Base-by-base conservation (phyloP, 1,140 invertebrate species). In the Penaeus chinensis region DNA sequence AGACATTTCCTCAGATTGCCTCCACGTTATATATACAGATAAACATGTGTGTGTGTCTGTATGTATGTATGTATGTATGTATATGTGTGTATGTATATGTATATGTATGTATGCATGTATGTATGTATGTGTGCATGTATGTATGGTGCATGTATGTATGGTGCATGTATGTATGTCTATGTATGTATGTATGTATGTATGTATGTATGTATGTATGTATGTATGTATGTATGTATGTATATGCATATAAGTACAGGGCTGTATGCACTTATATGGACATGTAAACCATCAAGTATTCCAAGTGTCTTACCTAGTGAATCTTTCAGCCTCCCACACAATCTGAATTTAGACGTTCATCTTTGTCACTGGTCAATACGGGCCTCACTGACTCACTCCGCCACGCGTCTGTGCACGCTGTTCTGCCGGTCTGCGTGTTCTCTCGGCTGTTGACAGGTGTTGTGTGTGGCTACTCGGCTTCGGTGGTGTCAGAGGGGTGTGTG, bases 81-180 rank as follows among this genome's bases (percentile, higher is more conserved):
- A n/a, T 80, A 62, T 80, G 42, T 80, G 61, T 80, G 61, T 80
- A 62, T 80, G 61, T 80, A n/a, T 80, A 62, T 80, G 42, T 60
- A 62, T 80, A n/a, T 80, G 42, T 80, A n/a, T 80, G 61, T 61
- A 62, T 60, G 42, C 62, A 24, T 80, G 60, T 61, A 60, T 80
- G 24, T 80, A 18, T 61, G 27, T 80, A 24, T 61, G 24, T 60
- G 13, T 54, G n/a, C 60, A 60, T 80, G 27, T 80, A 22, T 80
- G 13, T 80, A 54, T 80, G 13, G 19, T 80, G 22, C 22, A 74
- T 74, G 22, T 74, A 74, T 74, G 22, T 74, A 74, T 24, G n/a
- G n/a, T n/a, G 37, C 10, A 74, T 74, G 2, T 54, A 54, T 54
- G 16, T 54, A 13, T 54, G 10, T 54, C 0, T 54, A 54, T 54